Evolutionary conservation across 64 coral and sea anemone genomes (phyloP).

Genomic region (Pocillopora damicornis): DNA sequence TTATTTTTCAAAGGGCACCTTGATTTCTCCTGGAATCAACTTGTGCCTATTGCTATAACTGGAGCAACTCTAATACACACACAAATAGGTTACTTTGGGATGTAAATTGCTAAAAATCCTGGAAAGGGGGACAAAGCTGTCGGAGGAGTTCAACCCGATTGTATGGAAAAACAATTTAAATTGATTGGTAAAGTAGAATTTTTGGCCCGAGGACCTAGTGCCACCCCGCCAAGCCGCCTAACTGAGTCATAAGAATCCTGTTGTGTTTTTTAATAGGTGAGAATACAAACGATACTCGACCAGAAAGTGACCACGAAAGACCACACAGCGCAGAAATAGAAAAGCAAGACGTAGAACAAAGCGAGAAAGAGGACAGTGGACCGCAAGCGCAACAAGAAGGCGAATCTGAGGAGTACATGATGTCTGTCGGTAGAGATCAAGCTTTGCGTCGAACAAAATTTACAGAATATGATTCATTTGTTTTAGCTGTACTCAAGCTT

Average conservation of each 20-base stretch:
- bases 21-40: too few relatives aligned
- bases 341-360: slow-evolving; percentile 47
- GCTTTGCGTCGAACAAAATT: slow-evolving; percentile 17
- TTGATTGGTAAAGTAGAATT: too few relatives aligned
- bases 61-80: too few relatives aligned
- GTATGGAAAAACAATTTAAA: too few relatives aligned
- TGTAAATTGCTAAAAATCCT: too few relatives aligned
- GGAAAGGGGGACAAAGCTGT: too few relatives aligned
- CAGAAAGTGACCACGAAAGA: background rate
- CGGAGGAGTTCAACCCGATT: too few relatives aligned
- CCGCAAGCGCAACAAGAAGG: background rate
- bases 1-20: too few relatives aligned
- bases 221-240: too few relatives aligned
- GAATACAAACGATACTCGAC: slow-evolving; percentile 9
- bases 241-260: background rate
- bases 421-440: background rate
- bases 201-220: too few relatives aligned
- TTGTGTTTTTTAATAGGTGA: background rate
- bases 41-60: too few relatives aligned
- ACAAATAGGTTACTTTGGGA: too few relatives aligned
- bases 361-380: background rate
- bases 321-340: slow-evolving; percentile 10
- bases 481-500: slow-evolving; percentile 74
- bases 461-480: slow-evolving; percentile 75
- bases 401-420: background rate